Evolutionary conservation across 2,113 vertebrate species (phyloP).

Genomic region (Notarius lentiginosus): DNA sequence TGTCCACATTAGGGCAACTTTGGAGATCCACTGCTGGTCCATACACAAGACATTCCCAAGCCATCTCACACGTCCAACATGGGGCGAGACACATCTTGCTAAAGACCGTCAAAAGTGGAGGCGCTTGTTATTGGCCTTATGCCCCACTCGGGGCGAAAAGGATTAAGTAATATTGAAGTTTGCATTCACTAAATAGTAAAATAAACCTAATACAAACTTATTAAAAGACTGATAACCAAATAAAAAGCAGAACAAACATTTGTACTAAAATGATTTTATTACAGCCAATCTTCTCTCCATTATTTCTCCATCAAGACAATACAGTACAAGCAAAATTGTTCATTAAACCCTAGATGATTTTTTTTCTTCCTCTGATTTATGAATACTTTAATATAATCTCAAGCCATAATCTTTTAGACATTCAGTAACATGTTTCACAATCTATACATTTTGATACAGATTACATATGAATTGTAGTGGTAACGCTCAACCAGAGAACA

Average conservation of each 20-base stretch:
- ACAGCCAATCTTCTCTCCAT: conserved; percentile 96
- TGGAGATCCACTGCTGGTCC: too few species aligned
- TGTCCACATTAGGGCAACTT: too few species aligned
- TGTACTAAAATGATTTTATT: conserved; percentile 99
- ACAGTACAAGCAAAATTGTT: conserved; percentile 99
- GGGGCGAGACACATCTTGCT: too few species aligned
- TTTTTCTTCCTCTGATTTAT: conserved; percentile 75
- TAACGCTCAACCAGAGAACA: conserved; percentile 84
- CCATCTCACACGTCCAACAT: too few species aligned
- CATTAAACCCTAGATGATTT: conserved; percentile 81
- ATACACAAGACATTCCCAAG: too few species aligned
- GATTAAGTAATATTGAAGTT: not conserved
- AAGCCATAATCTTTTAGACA: conserved; percentile 81
- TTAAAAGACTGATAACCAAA: not conserved
- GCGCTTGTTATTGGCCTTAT: too few species aligned
- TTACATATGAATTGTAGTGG: conserved; percentile 95
- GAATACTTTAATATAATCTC: conserved; percentile 74
- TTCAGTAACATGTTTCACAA: conserved; percentile 93
- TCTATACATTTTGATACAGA: conserved; percentile 99
- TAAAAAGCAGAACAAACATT: conserved; percentile 34
- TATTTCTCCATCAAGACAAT: conserved; percentile 95
- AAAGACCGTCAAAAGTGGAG: too few species aligned
- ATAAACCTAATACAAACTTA: not conserved
- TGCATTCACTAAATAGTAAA: not conserved
- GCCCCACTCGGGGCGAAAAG: too few species aligned